These are phyloP conservation scores for Diogma glabrata DNA, from an alignment of 2,888 invertebrate genomes.

Conservation along the genomic window DNA sequence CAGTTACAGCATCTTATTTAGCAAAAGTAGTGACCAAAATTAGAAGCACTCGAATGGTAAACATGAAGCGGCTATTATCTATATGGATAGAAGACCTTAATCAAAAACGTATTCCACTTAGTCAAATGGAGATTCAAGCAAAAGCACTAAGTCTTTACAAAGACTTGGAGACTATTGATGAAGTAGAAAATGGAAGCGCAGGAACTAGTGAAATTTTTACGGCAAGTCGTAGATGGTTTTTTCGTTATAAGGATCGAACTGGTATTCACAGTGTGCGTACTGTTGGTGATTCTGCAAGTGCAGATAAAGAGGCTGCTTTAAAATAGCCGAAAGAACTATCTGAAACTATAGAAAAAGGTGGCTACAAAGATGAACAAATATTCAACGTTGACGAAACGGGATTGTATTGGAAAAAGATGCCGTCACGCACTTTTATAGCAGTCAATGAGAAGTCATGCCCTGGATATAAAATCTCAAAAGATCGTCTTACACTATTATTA, in stretches of 20 bases:
- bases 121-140: background rate
- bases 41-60: too few relatives aligned
- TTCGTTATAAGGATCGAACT: background rate
- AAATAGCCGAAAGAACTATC: background rate
- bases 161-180: background rate
- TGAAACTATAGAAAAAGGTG: slow-evolving; percentile 4
- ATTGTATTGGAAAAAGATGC: slow-evolving; percentile 24
- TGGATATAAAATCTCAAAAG: slow-evolving; percentile 22
- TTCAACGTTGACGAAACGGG: slow-evolving; percentile 22
- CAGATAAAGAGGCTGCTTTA: slow-evolving; percentile 15
- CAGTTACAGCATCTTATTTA: background rate
- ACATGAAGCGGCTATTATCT: background rate
- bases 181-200: background rate
- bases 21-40: background rate
- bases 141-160: background rate
- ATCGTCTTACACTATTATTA: slow-evolving; percentile 23
- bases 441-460: slow-evolving; percentile 21
- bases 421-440: slow-evolving; percentile 23
- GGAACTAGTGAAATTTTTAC: background rate
- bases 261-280: background rate
- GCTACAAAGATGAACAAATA: slow-evolving; percentile 18
- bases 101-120: background rate
- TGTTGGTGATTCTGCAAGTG: background rate
- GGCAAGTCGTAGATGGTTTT: background rate
- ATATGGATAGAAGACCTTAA: background rate